A percentile compares a stretch with the other conserved stretches of the same genome.
Conservation (phyloP, 2,113 vertebrate species). For the Psophia crepitans region DNA sequence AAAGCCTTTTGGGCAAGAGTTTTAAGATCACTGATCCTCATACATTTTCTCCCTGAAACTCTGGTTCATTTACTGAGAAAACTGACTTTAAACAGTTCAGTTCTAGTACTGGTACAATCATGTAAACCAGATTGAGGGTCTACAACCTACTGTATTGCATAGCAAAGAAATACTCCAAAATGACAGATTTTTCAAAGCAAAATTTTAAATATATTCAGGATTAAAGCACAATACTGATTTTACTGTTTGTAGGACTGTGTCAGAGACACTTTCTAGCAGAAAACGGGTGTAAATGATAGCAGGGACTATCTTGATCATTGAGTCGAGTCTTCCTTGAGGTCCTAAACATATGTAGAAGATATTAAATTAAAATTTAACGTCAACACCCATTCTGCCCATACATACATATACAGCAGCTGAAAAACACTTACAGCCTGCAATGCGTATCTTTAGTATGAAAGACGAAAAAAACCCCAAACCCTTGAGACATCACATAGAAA, state of each 20-base stretch:
- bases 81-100: not conserved
- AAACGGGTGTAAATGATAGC: not conserved
- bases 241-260: not conserved
- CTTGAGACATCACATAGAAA: not conserved
- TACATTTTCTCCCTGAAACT: not conserved
- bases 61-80: not conserved
- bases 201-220: not conserved
- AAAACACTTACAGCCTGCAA: not conserved
- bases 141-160: not conserved
- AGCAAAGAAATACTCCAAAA: not conserved
- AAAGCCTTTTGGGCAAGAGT: constrained; percentile 28
- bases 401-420: not conserved
- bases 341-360: not conserved
- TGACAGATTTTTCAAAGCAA: not conserved
- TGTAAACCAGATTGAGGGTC: not conserved
- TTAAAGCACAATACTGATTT: not conserved
- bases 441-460: not conserved
- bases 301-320: not conserved
- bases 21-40: constrained; percentile 27
- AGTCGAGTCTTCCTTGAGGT: not conserved
- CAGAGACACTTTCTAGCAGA: not conserved
- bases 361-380: not conserved
- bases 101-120: not conserved
- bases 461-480: not conserved
- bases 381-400: not conserved